Base-by-base conservation (phyloP, 30 jellyfish, hydroid and myxozoan genomes). In the Aurelia coerulea region DNA sequence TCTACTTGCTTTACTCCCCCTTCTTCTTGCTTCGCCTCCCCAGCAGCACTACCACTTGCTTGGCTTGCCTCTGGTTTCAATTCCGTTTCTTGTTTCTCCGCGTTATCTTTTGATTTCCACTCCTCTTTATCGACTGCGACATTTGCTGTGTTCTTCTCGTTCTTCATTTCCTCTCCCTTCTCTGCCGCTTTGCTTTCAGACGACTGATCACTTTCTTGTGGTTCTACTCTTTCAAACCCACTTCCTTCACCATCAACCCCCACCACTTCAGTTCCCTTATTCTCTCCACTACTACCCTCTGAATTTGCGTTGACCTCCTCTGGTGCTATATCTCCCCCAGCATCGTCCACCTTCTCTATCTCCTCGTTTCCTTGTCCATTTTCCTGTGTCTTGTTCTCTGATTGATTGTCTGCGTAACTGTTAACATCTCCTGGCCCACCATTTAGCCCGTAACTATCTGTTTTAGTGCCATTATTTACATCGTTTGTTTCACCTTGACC, bases 51-150 rank as follows among this genome's bases (percentile, higher is more conserved):
- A 60, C 70, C 70, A 60, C 32, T 60, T 14, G 8, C 70, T 60
- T 60, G 0, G 56, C 56, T 46, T 46, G 13, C 56, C 56, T 46
- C 56, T 13, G 7, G 15, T 37, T 14, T 65, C 13, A 59, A 14
- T 49, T 64, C 33, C 42, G 23, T 50, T 39, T 17, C 80, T 79
- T 23, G 80, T 17, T 60, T 60, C 10, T 35, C 70, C 2, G 8
- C 32, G 3, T 60, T 14, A 4, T 60, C 70, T 60, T n/a, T 17
- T 11, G 89, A 63, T 50, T 79, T 66, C 89, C 89, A 79, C 52
- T 79, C 89, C 35, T 79, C 89, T 65, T 39, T 41, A 31, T 79
- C 89, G 6, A 79, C 89, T 10, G 80, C 51, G 23, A 79, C 80
- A 65, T 37, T 79, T 2, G 23, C 68, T 11, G 62, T 46, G 1